Evolutionary conservation across 2,113 vertebrate species (phyloP).

Genomic region (Callopanchax toddi): DNA sequence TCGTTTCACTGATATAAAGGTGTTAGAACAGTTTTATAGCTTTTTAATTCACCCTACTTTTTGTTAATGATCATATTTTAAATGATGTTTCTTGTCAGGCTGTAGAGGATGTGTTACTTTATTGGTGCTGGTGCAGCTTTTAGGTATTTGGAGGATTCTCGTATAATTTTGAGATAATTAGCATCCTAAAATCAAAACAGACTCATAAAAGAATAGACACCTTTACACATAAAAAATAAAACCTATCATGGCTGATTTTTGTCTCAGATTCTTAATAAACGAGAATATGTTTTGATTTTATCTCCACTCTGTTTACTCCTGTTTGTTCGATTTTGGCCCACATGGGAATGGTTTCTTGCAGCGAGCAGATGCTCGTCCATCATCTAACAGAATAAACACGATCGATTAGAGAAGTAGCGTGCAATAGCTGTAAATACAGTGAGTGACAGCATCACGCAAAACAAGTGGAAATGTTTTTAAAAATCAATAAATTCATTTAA

Average conservation of each 20-base stretch:
- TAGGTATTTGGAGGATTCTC: too few relatives aligned
- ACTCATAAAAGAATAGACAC: not conserved
- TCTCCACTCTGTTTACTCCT: conserved; percentile 4
- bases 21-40: too few relatives aligned
- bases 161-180: too few relatives aligned
- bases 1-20: too few relatives aligned
- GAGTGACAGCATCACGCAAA: conserved; percentile 1
- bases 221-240: not conserved
- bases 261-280: not conserved
- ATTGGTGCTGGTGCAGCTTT: too few relatives aligned
- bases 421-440: not conserved
- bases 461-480: not conserved
- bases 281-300: not conserved
- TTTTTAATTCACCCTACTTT: too few relatives aligned
- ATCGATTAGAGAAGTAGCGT: not conserved
- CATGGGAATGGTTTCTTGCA: conserved; percentile 3
- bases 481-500: not conserved
- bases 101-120: not conserved
- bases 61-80: not conserved
- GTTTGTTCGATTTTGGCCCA: conserved; percentile 5
- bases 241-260: not conserved
- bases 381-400: conserved; percentile 3
- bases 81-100: not conserved
- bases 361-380: conserved; percentile 1
- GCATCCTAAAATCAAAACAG: too few relatives aligned